Conservation (phyloP, 2,113 vertebrate genomes). For the Salvelinus namaycush region DNA sequence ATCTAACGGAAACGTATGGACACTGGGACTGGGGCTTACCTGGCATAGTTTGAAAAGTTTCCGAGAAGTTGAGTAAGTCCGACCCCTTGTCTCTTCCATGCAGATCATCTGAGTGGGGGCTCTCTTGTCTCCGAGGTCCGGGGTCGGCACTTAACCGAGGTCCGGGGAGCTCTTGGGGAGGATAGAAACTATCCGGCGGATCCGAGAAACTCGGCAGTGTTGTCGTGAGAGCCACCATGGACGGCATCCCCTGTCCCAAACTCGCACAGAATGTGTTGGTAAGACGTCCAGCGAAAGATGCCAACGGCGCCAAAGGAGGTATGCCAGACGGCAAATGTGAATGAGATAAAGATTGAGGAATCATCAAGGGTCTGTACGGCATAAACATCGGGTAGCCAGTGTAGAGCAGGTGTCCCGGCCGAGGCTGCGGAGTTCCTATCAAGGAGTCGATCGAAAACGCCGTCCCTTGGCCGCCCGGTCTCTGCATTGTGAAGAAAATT, state of each 20-base stretch:
- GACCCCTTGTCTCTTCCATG: slow-evolving; percentile 83
- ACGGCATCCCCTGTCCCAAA: slow-evolving; percentile 89
- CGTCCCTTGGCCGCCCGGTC: slow-evolving; percentile 84
- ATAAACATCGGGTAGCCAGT: slow-evolving; percentile 96
- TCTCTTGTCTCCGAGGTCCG: slow-evolving; percentile 72
- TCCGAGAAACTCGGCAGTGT: slow-evolving; percentile 90
- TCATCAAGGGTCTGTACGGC: slow-evolving; percentile 93
- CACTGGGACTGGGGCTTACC: slow-evolving; percentile 55
- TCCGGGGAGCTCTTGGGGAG: slow-evolving; percentile 84
- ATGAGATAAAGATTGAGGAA: slow-evolving; percentile 86
- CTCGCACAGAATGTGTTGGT: slow-evolving; percentile 93
- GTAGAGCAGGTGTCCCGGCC: slow-evolving; percentile 91
- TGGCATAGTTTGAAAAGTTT: slow-evolving; percentile 80
- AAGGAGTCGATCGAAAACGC: slow-evolving; percentile 96
- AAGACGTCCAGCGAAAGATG: slow-evolving; percentile 90
- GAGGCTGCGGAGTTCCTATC: slow-evolving; percentile 88
- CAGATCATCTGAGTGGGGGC: slow-evolving; percentile 79
- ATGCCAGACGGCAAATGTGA: slow-evolving; percentile 85
- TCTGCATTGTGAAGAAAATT: slow-evolving; percentile 80
- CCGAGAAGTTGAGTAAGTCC: slow-evolving; percentile 78
- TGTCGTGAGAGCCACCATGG: slow-evolving; percentile 93
- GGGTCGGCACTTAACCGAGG: slow-evolving; percentile 73
- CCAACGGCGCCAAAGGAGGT: slow-evolving; percentile 87
- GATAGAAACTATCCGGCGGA: slow-evolving; percentile 89
- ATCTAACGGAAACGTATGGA: background rate